Conservation (phyloP, 2,113 vertebrate genomes). For the Plecotus auritus region DNA sequence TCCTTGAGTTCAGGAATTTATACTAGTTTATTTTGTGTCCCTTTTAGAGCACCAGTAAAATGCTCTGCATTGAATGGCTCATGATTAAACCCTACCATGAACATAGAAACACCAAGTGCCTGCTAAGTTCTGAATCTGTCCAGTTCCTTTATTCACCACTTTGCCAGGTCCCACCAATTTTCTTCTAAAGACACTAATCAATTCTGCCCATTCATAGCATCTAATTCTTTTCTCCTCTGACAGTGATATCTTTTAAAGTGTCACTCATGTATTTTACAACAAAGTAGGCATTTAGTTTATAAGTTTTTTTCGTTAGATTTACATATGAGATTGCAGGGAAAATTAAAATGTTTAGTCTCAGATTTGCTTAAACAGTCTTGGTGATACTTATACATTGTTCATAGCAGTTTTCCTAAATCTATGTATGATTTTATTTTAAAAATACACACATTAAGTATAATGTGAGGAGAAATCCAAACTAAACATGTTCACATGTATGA, state of each 20-base stretch:
- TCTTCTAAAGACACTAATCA: neutral
- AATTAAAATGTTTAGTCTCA: neutral
- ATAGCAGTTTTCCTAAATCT: neutral
- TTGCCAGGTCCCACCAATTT: neutral
- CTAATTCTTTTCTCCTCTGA: neutral
- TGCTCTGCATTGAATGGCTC: neutral
- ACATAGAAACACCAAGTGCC: neutral
- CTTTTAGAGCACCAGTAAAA: neutral
- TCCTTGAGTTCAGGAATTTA: slow-evolving; percentile 6
- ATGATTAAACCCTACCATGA: neutral
- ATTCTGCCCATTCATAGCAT: neutral
- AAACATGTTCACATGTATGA: neutral
- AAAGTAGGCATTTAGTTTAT: neutral
- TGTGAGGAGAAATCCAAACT: neutral
- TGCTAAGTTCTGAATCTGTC: neutral
- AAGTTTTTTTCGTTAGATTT: slow-evolving; percentile 16
- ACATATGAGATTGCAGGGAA: neutral
- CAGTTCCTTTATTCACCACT: neutral
- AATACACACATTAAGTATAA: neutral
- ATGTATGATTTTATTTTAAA: slow-evolving; percentile 23
- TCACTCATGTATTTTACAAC: neutral
- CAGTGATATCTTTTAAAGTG: neutral
- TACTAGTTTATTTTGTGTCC: neutral
- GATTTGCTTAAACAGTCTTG: slow-evolving; percentile 7
- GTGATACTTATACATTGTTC: neutral